A percentile compares a stretch with the other conserved stretches of the same genome.
Conservation (phyloP, 2,888 invertebrate genomes). For the Anaspis maculata region DNA sequence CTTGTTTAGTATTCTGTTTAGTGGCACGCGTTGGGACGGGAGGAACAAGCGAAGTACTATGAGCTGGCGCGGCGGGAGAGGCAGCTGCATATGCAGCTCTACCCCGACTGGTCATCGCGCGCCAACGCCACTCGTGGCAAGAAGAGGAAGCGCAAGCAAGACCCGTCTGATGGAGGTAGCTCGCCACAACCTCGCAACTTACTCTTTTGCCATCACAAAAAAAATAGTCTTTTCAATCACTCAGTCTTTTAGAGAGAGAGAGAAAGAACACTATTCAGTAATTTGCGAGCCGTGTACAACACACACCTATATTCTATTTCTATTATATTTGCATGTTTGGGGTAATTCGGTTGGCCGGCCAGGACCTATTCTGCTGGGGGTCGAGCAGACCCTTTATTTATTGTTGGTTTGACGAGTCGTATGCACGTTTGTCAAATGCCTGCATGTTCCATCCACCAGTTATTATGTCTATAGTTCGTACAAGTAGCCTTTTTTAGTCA, state of each 20-base stretch:
- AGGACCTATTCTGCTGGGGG: slow-evolving; percentile 43
- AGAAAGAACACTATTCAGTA: slow-evolving; percentile 17
- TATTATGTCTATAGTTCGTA: no score
- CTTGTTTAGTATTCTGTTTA: slow-evolving; percentile 44
- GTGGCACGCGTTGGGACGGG: slow-evolving; percentile 99
- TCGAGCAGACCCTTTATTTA: slow-evolving; percentile 19
- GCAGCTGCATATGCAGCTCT: slow-evolving; percentile 98
- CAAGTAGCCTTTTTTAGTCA: no score
- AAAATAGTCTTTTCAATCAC: no score
- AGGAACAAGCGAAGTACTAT: slow-evolving; percentile 99
- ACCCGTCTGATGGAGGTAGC: slow-evolving; percentile 94
- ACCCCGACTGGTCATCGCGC: slow-evolving; percentile 99
- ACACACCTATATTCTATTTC: slow-evolving; percentile 31
- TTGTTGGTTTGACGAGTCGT: slow-evolving; percentile 28
- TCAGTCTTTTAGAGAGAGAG: neutral
- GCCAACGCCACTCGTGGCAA: slow-evolving; percentile 99
- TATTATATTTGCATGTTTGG: slow-evolving; percentile 34
- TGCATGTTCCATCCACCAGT: slow-evolving; percentile 27
- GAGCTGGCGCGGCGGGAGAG: slow-evolving; percentile 99
- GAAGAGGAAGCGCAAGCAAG: slow-evolving; percentile 99
- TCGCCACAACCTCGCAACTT: slow-evolving; percentile 36
- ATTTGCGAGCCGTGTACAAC: slow-evolving; percentile 27
- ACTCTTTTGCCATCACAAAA: slow-evolving; percentile 7
- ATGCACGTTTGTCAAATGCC: slow-evolving; percentile 35
- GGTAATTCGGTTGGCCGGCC: slow-evolving; percentile 42